These are phyloP conservation scores for Etheostoma perlongum DNA, from an alignment of 2,797 vertebrate genomes.

Conservation along the genomic window DNA sequence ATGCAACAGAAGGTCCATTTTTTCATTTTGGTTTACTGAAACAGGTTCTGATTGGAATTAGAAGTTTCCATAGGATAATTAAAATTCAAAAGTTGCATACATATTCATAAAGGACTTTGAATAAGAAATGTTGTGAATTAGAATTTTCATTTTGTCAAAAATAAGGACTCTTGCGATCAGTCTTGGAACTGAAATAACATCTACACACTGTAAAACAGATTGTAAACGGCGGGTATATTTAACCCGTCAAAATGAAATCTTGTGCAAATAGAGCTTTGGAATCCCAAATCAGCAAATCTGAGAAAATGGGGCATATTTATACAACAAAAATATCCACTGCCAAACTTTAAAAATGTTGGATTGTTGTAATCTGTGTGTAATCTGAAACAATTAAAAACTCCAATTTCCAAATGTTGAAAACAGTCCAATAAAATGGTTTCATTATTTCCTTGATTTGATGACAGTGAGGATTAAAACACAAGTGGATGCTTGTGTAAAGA, in stretches of 20 bases:
- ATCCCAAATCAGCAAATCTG: slow-evolving; percentile 8
- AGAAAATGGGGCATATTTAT: slow-evolving; percentile 13
- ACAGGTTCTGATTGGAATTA: slow-evolving; percentile 21
- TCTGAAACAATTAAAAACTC: slow-evolving; percentile 13
- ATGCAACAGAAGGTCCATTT: slow-evolving; percentile 34
- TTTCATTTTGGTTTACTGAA: slow-evolving; percentile 42
- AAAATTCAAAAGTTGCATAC: neutral
- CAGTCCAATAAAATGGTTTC: slow-evolving; percentile 1
- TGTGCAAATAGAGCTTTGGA: slow-evolving; percentile 19
- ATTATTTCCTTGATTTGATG: neutral
- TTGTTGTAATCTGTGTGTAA: neutral
- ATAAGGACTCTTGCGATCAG: neutral
- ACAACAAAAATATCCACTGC: neutral
- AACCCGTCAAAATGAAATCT: slow-evolving; percentile 16
- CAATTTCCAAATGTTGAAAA: neutral
- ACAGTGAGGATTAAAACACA: neutral
- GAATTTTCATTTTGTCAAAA: slow-evolving; percentile 1
- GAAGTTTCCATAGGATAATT: slow-evolving; percentile 25
- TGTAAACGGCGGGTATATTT: neutral
- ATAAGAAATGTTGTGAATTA: no score
- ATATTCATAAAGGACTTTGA: neutral
- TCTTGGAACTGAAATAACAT: neutral
- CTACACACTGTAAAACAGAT: slow-evolving; percentile 3
- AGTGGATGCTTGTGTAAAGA: slow-evolving; percentile 17
- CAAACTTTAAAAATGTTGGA: neutral